A percentile compares a stretch with the other conserved stretches of the same genome.
These are phyloP conservation scores for Tridacna gigas DNA, from an alignment of 2,888 invertebrate genomes.

Conservation along the genomic window DNA sequence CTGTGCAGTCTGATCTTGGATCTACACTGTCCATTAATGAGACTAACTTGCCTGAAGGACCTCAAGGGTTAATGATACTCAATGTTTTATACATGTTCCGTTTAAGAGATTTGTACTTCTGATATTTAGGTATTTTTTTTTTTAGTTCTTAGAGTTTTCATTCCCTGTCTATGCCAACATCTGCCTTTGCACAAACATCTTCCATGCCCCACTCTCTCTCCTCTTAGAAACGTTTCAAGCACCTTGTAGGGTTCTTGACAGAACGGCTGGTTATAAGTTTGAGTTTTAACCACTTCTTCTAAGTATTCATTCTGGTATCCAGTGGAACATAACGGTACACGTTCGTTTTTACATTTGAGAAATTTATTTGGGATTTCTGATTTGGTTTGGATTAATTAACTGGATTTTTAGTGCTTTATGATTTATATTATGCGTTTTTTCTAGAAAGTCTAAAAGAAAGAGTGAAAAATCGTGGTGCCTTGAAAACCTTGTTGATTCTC, in stretches of 20 bases:
- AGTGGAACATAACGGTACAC: not conserved
- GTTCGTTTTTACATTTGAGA: not conserved
- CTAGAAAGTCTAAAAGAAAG: too few relatives aligned
- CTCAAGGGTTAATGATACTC: too few relatives aligned
- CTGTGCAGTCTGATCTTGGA: too few relatives aligned
- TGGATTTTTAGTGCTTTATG: too few relatives aligned
- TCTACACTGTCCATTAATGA: too few relatives aligned
- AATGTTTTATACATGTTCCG: too few relatives aligned
- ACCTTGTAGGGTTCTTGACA: conserved; percentile 25
- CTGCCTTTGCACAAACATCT: not conserved
- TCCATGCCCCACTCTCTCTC: not conserved
- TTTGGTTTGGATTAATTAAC: too few relatives aligned
- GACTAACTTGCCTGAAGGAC: too few relatives aligned
- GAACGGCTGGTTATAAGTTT: not conserved
- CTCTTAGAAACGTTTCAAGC: conserved; percentile 26
- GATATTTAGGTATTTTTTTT: not conserved
- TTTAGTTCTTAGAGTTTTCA: not conserved
- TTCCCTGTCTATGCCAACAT: too few relatives aligned
- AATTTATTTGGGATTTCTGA: not conserved
- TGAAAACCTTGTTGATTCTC: too few relatives aligned
- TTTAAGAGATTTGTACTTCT: not conserved
- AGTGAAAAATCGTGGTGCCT: too few relatives aligned
- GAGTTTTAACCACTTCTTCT: not conserved
- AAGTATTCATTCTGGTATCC: not conserved
- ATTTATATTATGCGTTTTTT: too few relatives aligned